These are phyloP conservation scores for Xyrichtys novacula DNA, from an alignment of 2,797 vertebrate genomes.

Conservation along the genomic window DNA sequence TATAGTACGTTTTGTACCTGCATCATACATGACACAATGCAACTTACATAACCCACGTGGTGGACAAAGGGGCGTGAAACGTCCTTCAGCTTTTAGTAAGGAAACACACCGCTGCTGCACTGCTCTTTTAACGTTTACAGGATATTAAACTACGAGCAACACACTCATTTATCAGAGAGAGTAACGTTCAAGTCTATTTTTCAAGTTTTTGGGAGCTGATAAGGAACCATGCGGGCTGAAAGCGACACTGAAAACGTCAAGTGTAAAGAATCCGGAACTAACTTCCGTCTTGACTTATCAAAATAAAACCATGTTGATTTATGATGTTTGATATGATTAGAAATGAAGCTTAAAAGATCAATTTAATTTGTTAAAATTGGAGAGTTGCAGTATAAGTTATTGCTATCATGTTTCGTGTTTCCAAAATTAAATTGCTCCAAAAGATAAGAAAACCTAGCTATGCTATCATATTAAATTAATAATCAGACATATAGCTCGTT, in stretches of 20 bases:
- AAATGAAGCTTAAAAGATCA: not conserved
- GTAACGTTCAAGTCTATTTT: not conserved
- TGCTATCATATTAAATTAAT: not conserved
- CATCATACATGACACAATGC: not conserved
- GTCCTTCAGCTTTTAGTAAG: not conserved
- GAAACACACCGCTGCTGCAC: not conserved
- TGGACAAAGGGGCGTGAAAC: constrained; percentile 10
- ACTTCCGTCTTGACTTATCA: constrained; percentile 57
- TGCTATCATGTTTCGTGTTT: fast-evolving
- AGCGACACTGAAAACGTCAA: constrained; percentile 12
- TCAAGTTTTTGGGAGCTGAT: not conserved
- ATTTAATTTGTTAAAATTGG: not conserved
- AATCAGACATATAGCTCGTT: not conserved
- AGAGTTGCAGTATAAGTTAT: not conserved
- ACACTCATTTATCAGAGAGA: not conserved
- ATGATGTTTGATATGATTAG: not conserved
- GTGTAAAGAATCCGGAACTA: not conserved
- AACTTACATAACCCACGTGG: constrained; percentile 39
- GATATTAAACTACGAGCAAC: fast-evolving
- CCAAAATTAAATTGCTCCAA: not conserved
- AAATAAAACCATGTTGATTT: constrained; percentile 40
- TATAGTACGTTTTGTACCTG: constrained; percentile 1
- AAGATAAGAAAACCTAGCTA: not conserved
- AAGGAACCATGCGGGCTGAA: constrained; percentile 12
- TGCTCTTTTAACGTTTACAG: not conserved